Evolutionary conservation across 2,113 vertebrate genomes (phyloP).

Genomic region (Platysteira castanea): DNA sequence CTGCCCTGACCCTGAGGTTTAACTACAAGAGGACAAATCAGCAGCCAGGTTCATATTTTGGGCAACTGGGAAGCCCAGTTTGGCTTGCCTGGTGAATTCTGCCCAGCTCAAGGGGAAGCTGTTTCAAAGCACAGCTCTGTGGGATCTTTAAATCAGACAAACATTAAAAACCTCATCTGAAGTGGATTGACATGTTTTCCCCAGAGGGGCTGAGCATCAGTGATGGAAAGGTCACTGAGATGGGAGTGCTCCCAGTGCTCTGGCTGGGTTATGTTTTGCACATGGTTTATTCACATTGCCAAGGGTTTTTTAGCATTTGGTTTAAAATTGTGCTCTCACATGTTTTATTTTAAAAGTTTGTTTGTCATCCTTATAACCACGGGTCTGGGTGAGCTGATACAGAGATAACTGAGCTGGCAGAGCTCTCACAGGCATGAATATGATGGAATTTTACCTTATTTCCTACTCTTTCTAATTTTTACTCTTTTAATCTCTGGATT

Average conservation of each 20-base stretch:
- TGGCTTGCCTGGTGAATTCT: background rate
- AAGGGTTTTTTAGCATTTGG: background rate
- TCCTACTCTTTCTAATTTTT: background rate
- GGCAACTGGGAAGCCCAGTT: fast-evolving
- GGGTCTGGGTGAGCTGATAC: background rate
- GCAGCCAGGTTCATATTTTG: fast-evolving
- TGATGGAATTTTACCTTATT: fast-evolving
- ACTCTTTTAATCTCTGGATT: background rate
- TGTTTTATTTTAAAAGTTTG: background rate
- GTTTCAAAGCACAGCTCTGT: background rate
- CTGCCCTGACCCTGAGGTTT: background rate
- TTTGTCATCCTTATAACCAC: fast-evolving
- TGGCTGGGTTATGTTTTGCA: background rate
- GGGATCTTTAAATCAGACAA: background rate
- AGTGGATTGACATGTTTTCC: background rate
- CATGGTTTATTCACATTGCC: background rate
- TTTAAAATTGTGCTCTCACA: background rate
- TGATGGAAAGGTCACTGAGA: background rate
- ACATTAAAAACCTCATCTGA: background rate
- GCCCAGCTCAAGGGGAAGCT: background rate
- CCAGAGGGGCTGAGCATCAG: background rate
- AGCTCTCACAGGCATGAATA: background rate
- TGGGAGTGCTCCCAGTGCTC: background rate
- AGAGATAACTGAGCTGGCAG: background rate
- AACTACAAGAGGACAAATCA: no score